Conservation (phyloP, 2,888 invertebrate species). For the Chaetogeoica ovagalla region DNA sequence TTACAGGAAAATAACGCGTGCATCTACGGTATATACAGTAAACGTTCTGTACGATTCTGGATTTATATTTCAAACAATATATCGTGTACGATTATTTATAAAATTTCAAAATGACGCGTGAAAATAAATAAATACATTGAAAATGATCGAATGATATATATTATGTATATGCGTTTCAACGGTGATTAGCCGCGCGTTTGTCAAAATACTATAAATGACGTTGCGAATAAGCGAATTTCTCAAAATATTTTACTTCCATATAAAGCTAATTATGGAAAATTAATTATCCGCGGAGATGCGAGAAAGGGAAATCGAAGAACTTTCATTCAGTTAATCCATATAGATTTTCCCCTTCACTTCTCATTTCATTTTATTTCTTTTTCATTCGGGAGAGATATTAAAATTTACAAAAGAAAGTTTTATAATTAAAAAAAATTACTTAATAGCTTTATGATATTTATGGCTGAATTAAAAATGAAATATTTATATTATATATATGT, state of each 20-base stretch:
- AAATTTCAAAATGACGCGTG: too few species aligned
- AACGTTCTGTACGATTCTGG: too few species aligned
- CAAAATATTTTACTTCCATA: slow-evolving; percentile 4
- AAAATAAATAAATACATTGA: background rate
- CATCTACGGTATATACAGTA: too few species aligned
- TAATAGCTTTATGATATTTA: slow-evolving; percentile 22
- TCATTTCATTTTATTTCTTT: background rate
- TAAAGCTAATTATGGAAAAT: slow-evolving; percentile 44
- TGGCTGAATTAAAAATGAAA: background rate
- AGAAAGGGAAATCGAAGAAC: slow-evolving; percentile 45
- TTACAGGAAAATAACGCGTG: too few species aligned
- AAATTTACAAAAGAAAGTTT: slow-evolving; percentile 30
- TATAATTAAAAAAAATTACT: slow-evolving; percentile 39
- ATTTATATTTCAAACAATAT: too few species aligned
- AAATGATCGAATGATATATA: background rate
- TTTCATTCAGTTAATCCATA: slow-evolving; percentile 36
- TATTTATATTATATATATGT: slow-evolving; percentile 4
- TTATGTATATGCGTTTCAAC: background rate
- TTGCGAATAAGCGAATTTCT: slow-evolving; percentile 1
- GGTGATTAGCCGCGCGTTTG: background rate
- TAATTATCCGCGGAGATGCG: slow-evolving; percentile 24
- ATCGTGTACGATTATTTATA: too few species aligned
- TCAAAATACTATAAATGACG: background rate
- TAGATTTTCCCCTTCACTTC: slow-evolving; percentile 1
- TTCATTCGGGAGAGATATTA: slow-evolving; percentile 4